Percentiles rank a stretch among this genome's conserved stretches.
Conservation (phyloP, 2,888 invertebrate species). For the Lingula anatina region DNA sequence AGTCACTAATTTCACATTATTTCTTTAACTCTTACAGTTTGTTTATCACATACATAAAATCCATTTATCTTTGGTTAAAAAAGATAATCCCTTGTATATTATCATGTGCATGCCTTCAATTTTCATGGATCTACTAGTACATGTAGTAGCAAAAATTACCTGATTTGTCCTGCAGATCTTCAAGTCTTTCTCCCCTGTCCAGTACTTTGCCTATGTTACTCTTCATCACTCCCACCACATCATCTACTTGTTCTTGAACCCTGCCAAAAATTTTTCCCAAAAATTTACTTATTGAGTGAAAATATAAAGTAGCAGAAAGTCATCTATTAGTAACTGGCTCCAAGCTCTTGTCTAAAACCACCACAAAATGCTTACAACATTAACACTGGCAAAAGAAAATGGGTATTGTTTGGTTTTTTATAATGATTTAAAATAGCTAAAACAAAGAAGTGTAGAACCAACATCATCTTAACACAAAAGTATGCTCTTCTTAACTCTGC, state of each 20-base stretch:
- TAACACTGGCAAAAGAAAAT: background rate
- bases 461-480: too few relatives aligned
- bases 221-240: slow-evolving; percentile 49
- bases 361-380: too few relatives aligned
- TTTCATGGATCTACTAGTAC: too few relatives aligned
- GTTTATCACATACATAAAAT: background rate
- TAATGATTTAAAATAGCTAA: too few relatives aligned
- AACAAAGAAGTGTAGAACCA: too few relatives aligned
- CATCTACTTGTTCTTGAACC: slow-evolving; percentile 40
- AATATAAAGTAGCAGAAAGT: background rate
- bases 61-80: too few relatives aligned
- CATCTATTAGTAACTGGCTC: background rate
- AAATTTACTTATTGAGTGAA: background rate
- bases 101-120: too few relatives aligned
- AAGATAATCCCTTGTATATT: too few relatives aligned
- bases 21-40: background rate
- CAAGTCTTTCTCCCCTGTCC: slow-evolving; percentile 45
- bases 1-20: too few relatives aligned
- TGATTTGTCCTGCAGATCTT: slow-evolving; percentile 47
- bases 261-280: slow-evolving; percentile 16
- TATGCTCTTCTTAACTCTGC: too few relatives aligned
- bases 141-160: slow-evolving; percentile 21
- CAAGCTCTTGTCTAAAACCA: background rate
- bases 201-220: slow-evolving; percentile 42
- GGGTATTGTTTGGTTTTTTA: background rate